Conservation (phyloP, 1,140 invertebrate species). For the Meloidogyne exigua region DNA sequence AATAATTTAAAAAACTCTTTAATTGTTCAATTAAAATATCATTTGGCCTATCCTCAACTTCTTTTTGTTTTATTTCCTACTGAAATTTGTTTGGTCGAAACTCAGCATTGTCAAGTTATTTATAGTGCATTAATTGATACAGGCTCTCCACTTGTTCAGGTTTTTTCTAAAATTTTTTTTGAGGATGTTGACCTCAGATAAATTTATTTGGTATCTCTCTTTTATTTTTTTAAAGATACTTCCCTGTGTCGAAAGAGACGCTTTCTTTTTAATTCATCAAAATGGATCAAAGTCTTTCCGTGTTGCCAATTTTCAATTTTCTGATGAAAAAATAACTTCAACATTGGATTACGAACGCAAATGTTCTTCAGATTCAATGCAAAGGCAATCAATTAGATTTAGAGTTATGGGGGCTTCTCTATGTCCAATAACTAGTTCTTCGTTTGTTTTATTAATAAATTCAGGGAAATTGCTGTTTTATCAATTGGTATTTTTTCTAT, state of each 20-base stretch:
- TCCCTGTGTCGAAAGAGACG: constrained; percentile 41
- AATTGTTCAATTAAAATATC: constrained; percentile 36
- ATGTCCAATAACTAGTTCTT: constrained; percentile 41
- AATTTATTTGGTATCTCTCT: neutral
- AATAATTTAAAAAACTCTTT: neutral
- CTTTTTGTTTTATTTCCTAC: constrained; percentile 47
- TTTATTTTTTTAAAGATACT: constrained; percentile 39
- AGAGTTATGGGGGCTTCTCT: constrained; percentile 39
- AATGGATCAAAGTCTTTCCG: constrained; percentile 46
- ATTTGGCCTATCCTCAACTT: constrained; percentile 37
- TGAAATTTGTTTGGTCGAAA: constrained; percentile 37
- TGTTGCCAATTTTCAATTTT: constrained; percentile 29
- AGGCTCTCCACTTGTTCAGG: constrained; percentile 28
- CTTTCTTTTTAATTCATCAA: constrained; percentile 47
- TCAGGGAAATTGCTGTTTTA: constrained; percentile 44
- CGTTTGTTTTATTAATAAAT: constrained; percentile 42
- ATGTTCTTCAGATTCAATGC: constrained; percentile 33
- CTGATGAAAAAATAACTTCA: constrained; percentile 27
- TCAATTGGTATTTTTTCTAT: constrained; percentile 41
- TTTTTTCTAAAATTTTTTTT: constrained; percentile 2
- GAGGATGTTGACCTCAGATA: constrained; percentile 2
- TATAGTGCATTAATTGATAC: constrained; percentile 31
- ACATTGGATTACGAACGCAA: constrained; percentile 37
- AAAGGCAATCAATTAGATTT: constrained; percentile 37
- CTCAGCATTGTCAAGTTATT: constrained; percentile 35